These are phyloP conservation scores for Pammene aurita DNA, from an alignment of 2,888 invertebrate species.

Conservation along the genomic window DNA sequence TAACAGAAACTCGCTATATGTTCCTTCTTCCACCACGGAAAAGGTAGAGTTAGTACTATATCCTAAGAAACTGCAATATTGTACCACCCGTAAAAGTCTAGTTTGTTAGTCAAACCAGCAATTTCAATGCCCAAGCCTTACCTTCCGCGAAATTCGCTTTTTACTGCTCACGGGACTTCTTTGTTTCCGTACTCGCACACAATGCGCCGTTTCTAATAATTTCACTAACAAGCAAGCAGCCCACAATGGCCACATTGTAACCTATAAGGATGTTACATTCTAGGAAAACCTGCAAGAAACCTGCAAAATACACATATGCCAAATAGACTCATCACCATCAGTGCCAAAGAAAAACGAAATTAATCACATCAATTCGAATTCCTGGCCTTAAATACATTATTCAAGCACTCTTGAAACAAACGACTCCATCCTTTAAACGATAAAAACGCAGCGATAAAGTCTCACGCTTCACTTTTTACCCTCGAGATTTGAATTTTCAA, in stretches of 20 bases:
- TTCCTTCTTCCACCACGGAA: background rate
- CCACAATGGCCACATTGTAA: constrained; percentile 64
- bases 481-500: constrained; percentile 51
- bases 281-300: constrained; percentile 51
- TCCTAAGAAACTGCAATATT: constrained; percentile 39
- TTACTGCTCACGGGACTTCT: constrained; percentile 70
- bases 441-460: constrained; percentile 39
- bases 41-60: constrained; percentile 16
- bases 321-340: constrained; percentile 39
- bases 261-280: constrained; percentile 52
- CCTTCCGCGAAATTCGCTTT: constrained; percentile 65
- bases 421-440: constrained; percentile 41
- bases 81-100: constrained; percentile 46
- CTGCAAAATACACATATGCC: constrained; percentile 11
- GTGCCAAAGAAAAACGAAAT: constrained; percentile 28
- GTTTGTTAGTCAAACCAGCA: constrained; percentile 46
- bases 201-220: constrained; percentile 75
- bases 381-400: constrained; percentile 39
- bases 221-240: constrained; percentile 65
- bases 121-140: constrained; percentile 55
- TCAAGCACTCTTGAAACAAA: constrained; percentile 39
- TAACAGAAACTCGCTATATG: no score
- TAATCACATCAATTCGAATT: constrained; percentile 35
- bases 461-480: constrained; percentile 42
- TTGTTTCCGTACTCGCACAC: constrained; percentile 68